Conservation (phyloP, 2,888 invertebrate genomes). For the Geophilus truncorum region DNA sequence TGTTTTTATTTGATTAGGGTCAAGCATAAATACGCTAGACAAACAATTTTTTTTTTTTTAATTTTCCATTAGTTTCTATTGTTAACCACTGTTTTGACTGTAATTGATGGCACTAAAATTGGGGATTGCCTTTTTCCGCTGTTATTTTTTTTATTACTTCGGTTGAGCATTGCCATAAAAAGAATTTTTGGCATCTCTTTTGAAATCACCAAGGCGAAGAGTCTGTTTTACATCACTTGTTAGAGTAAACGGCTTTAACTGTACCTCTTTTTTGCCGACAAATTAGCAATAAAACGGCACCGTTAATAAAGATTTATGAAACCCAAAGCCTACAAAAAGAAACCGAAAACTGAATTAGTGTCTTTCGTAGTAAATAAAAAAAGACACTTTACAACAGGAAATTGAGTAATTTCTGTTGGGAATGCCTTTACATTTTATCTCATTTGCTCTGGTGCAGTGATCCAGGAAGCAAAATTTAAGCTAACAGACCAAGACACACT, state of each 20-base stretch:
- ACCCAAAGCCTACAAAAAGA: too few species aligned
- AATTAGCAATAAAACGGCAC: neutral
- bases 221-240: neutral
- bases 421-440: neutral
- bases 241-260: neutral
- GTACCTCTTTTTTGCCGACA: neutral
- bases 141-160: neutral
- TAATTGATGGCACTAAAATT: neutral
- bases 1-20: too few species aligned
- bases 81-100: neutral
- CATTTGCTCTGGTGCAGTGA: neutral
- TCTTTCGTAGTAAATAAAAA: too few species aligned
- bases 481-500: neutral
- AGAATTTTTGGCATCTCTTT: neutral
- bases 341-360: too few species aligned
- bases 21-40: too few species aligned
- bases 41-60: too few species aligned
- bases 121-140: neutral
- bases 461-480: slow-evolving; percentile 9
- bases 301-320: neutral
- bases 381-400: neutral
- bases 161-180: neutral
- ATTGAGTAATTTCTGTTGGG: neutral
- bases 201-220: neutral
- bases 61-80: neutral